Conservation (phyloP, 2,888 invertebrate species). For the Odontothrips loti region DNA sequence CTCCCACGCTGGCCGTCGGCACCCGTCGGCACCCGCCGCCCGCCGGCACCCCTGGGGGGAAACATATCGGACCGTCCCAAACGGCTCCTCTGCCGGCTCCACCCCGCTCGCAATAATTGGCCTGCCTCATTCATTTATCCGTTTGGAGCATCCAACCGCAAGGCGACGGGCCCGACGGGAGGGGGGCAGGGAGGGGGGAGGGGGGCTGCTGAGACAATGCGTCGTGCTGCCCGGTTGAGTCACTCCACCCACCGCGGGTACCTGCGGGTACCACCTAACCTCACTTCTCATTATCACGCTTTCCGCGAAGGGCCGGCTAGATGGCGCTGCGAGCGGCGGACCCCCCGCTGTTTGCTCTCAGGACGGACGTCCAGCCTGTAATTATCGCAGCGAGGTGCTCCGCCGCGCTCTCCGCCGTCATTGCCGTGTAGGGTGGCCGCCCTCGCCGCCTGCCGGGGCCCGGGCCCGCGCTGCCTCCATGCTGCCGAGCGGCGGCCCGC, state of each 20-base stretch:
- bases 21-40: not conserved
- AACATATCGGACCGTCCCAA: not conserved
- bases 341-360: conserved; percentile 16
- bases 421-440: not conserved
- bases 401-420: not conserved
- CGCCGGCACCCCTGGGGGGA: not conserved
- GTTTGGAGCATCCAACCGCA: not conserved
- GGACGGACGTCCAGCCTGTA: conserved; percentile 10
- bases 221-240: not conserved
- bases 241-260: not conserved
- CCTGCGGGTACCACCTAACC: not conserved
- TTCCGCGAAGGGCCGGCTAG: not conserved
- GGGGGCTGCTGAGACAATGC: not conserved
- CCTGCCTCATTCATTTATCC: no score
- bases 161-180: not conserved
- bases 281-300: conserved; percentile 5
- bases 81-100: no score
- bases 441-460: not conserved
- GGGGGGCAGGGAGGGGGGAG: no score
- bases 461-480: not conserved
- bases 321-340: not conserved
- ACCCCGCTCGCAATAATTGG: no score
- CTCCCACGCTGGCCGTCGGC: not conserved
- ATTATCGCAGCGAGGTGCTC: conserved; percentile 22
- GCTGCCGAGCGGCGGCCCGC: not conserved